These are phyloP conservation scores for Hylaea fasciaria DNA, from an alignment of 2,888 invertebrate species.

Conservation along the genomic window DNA sequence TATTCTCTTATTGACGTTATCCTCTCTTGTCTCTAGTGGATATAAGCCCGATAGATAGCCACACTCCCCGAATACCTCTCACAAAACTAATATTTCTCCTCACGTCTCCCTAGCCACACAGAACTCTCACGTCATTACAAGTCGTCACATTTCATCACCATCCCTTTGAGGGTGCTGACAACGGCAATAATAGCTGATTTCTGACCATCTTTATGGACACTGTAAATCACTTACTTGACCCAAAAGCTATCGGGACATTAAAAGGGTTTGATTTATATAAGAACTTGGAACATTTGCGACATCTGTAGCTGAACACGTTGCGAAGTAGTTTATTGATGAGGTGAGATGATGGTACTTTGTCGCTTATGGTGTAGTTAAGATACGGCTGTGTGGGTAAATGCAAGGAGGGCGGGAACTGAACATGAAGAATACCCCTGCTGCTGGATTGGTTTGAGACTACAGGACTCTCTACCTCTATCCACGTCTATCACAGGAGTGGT, in stretches of 20 bases:
- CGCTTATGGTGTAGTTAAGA: conserved; percentile 38
- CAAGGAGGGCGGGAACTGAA: too few species aligned
- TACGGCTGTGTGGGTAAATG: background rate
- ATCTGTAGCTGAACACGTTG: conserved; percentile 74
- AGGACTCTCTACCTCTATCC: too few species aligned
- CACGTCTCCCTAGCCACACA: conserved; percentile 28
- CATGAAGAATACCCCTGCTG: too few species aligned
- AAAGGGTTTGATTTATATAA: conserved; percentile 82
- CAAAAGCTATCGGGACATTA: conserved; percentile 73
- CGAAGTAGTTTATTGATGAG: conserved; percentile 74
- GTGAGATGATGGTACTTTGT: conserved; percentile 61
- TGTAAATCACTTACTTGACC: conserved; percentile 81
- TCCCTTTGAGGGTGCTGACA: conserved; percentile 71
- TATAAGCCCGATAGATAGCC: conserved; percentile 4
- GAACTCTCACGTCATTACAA: conserved; percentile 42
- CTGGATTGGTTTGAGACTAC: too few species aligned
- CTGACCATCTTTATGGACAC: conserved; percentile 74
- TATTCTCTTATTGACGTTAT: background rate
- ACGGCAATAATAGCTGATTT: conserved; percentile 69
- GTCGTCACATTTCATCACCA: conserved; percentile 64
- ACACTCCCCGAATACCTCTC: conserved; percentile 1
- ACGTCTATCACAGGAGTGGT: too few species aligned
- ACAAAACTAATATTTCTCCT: conserved; percentile 20
- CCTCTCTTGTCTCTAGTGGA: background rate
- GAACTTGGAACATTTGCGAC: conserved; percentile 80